phyloP scores from a whole-genome alignment of 2,888 invertebrate genomes.

The Galeruca laticollis region DNA sequence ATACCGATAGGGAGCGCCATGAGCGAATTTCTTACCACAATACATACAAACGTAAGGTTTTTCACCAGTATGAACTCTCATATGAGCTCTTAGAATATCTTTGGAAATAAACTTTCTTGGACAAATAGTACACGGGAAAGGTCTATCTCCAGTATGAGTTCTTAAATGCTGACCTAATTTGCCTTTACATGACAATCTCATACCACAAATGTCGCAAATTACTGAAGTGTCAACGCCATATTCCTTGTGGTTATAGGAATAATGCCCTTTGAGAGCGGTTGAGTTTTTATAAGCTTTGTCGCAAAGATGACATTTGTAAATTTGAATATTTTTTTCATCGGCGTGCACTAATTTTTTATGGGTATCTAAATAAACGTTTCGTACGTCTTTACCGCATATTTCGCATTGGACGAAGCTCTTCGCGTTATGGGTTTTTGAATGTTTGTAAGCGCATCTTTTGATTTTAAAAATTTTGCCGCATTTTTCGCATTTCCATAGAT shows the following conservation, averaged over 20 bases:
- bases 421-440: conserved; percentile 67
- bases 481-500: conserved; percentile 65
- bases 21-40: conserved; percentile 64
- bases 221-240: conserved; percentile 44
- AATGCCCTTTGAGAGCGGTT: conserved; percentile 42
- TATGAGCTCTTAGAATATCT: conserved; percentile 68
- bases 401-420: conserved; percentile 68
- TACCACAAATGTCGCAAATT: conserved; percentile 42
- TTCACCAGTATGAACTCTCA: conserved; percentile 56
- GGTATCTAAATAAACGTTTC: conserved; percentile 40
- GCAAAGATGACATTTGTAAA: conserved; percentile 42
- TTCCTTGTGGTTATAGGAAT: conserved; percentile 44
- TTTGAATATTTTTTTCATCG: conserved; percentile 34
- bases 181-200: conserved; percentile 59
- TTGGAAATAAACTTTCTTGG: conserved; percentile 68
- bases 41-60: conserved; percentile 54
- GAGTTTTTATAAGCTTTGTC: conserved; percentile 44
- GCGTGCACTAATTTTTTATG: conserved; percentile 42
- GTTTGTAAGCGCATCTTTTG: conserved; percentile 68
- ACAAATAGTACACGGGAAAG: conserved; percentile 56
- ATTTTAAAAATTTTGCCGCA: conserved; percentile 68
- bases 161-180: conserved; percentile 65
- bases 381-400: conserved; percentile 70
- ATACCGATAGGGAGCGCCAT: conserved; percentile 71
- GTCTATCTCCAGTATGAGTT: conserved; percentile 69